These are phyloP conservation scores for Cnemophilus loriae DNA, from an alignment of 2,113 vertebrate genomes.

Conservation along the genomic window DNA sequence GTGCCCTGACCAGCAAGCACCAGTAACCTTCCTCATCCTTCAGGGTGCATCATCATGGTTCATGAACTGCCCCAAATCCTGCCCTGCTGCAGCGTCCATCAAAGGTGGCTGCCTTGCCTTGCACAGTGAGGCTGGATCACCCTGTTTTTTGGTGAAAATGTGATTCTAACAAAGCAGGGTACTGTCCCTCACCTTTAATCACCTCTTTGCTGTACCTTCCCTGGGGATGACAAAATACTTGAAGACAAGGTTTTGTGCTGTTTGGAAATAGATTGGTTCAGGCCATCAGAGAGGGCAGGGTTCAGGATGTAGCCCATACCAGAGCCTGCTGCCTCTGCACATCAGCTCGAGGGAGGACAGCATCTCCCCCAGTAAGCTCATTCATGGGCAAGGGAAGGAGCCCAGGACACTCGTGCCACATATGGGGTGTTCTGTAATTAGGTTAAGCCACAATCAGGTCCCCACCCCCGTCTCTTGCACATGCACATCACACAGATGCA, in stretches of 20 bases:
- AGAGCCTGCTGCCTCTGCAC: neutral
- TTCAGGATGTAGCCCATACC: neutral
- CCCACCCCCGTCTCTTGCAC: neutral
- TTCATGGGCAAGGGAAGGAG: neutral
- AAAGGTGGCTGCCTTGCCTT: neutral
- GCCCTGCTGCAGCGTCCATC: neutral
- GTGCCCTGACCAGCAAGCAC: accelerated
- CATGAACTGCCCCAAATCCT: neutral
- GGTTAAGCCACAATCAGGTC: neutral
- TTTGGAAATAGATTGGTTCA: neutral
- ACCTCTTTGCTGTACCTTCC: neutral
- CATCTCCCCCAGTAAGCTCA: neutral
- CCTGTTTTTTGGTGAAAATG: neutral
- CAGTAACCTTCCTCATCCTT: neutral
- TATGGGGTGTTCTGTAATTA: accelerated
- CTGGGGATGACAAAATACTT: neutral
- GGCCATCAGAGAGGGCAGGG: neutral
- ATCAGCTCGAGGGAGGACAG: neutral
- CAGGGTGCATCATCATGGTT: neutral
- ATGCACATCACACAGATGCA: neutral
- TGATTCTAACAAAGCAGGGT: neutral
- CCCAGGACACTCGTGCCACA: neutral
- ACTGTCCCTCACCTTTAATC: neutral
- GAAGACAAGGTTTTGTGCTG: neutral
- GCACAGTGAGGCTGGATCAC: neutral